phyloP scores from a whole-genome alignment of 2,113 vertebrate species.

The Mesitornis unicolor region DNA sequence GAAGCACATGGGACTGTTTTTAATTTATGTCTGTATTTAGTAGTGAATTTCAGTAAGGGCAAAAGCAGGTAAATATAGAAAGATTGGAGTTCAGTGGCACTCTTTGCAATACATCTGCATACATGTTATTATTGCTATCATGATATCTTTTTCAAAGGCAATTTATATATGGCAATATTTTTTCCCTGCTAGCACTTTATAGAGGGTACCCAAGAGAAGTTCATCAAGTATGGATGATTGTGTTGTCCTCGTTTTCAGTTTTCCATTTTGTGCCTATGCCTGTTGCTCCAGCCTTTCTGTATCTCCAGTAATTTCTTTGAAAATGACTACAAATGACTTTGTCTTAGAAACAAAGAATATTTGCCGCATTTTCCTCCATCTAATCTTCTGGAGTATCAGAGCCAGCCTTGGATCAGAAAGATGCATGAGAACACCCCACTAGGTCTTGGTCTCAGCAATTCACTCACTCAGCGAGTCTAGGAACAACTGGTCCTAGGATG shows the following conservation, averaged over 20 bases:
- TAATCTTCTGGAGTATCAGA: neutral
- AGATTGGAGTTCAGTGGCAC: neutral
- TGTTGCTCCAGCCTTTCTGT: too few species aligned
- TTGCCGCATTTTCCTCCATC: neutral
- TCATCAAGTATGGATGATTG: too few species aligned
- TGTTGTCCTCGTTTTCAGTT: too few species aligned
- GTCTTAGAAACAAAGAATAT: neutral
- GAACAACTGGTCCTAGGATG: neutral
- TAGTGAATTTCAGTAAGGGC: neutral
- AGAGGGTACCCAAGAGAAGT: neutral
- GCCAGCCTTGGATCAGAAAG: neutral
- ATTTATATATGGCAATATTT: neutral
- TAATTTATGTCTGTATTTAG: neutral
- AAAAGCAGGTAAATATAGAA: neutral
- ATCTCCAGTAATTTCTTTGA: too few species aligned
- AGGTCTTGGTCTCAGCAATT: neutral
- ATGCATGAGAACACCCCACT: neutral
- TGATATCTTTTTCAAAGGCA: neutral
- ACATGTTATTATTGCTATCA: neutral
- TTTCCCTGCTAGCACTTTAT: neutral
- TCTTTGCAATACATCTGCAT: neutral
- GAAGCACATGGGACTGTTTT: neutral
- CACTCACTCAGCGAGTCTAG: neutral
- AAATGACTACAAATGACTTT: neutral
- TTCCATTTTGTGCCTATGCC: too few species aligned